Percentiles rank a stretch among this genome's conserved stretches.
Evolutionary conservation across 2,888 invertebrate genomes (phyloP).

Genomic region (Chesias legatella): DNA sequence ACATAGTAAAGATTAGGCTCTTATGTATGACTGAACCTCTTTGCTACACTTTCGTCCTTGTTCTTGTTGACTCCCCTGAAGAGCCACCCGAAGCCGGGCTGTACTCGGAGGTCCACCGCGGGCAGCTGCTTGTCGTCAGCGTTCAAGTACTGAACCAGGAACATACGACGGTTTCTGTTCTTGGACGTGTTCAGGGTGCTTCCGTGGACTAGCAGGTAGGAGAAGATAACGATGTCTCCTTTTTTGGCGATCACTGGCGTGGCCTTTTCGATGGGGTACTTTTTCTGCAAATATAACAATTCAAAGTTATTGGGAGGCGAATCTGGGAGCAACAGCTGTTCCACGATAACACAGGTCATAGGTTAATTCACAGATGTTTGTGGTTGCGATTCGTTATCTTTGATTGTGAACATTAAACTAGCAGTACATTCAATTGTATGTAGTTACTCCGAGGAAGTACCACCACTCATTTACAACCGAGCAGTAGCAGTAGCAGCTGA

Average conservation of each 20-base stretch:
- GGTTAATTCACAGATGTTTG: no score
- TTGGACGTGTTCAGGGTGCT: constrained; percentile 73
- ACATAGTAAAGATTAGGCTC: no score
- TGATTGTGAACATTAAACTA: no score
- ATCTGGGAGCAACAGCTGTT: no score
- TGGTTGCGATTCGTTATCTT: no score
- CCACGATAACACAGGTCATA: no score
- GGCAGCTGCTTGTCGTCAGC: constrained; percentile 69
- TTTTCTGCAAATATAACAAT: constrained; percentile 53
- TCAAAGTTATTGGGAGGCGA: no score
- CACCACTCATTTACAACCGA: no score
- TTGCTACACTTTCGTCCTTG: constrained; percentile 40
- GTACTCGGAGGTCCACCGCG: constrained; percentile 47
- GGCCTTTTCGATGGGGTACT: constrained; percentile 71
- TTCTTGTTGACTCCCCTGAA: constrained; percentile 69
- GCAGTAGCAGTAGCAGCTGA: no score
- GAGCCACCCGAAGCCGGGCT: constrained; percentile 76
- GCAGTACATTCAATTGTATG: no score
- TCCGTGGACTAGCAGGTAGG: constrained; percentile 79
- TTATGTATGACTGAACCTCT: constrained; percentile 23
- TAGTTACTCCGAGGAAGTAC: no score
- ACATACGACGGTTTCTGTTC: constrained; percentile 70
- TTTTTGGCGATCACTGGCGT: constrained; percentile 71
- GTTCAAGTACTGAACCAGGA: constrained; percentile 72
- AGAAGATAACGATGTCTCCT: constrained; percentile 79